Evolutionary conservation across 35 echinoderm and acorn worm species (phyloP), one percentile per base, ranked within the genome.

Genomic region (Holothuria glaberrima): DNA sequence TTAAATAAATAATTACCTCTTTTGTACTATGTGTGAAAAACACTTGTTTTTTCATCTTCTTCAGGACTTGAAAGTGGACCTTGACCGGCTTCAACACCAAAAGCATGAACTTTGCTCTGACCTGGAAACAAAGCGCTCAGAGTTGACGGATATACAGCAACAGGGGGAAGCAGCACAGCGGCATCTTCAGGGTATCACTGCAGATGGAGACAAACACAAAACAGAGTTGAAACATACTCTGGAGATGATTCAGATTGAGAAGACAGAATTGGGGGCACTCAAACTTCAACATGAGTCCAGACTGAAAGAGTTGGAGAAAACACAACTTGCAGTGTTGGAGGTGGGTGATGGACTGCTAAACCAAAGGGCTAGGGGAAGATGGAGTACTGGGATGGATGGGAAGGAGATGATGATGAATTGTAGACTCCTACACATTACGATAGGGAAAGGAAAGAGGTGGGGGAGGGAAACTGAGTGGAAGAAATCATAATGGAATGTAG

Each of bases 161-260:
- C 30, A 79, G 27, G 56, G 28, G 10, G 91, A 90, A 20, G 56
- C 92, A 38, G 91, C 90, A 30, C 89, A 91, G 45, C 63, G 88
- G 2, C 71, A 89, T 71, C 89, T 95, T 1, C 81, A 85, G 12
- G 70, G 90, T 22, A 41, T 90, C 6, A 35, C 64, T 9, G 82
- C 93, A 3, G 77, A 75, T 10, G 92, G 94, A 0, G 91, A 99
- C 68, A 99, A 99, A 63, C 84, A 91, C 21, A 85, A 89, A 34
- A 64, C 93, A 19, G 97, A 99, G 36, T 60, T 99, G 31, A 94
- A 99, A 80, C 97, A 99, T 86, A 94, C 93, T 13, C 75, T 99
- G 65, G 97, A 99, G 88, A 93, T 99, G 93, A 80, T 99, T 3
- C 97, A 99, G 83, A 83, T 99, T 58, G 97, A 99, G 85, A 99